phyloP scores from a whole-genome alignment of 2,888 invertebrate species.

The Apotomis turbidana region DNA sequence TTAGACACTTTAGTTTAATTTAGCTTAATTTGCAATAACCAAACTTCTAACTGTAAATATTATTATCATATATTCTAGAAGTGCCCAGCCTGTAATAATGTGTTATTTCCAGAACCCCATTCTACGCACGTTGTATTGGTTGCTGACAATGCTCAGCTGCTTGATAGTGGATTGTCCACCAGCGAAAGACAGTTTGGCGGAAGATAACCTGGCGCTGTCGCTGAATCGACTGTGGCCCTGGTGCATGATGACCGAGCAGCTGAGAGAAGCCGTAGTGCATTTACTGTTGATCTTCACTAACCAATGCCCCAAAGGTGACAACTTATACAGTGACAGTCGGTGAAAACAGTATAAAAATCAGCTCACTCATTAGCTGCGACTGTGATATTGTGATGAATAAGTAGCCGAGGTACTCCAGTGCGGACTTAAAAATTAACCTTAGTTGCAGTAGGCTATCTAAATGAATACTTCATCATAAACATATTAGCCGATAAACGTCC shows the following conservation, averaged over 20 bases:
- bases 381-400: constrained; percentile 86
- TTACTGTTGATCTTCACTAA: constrained; percentile 86
- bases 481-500: too few species aligned
- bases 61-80: background rate
- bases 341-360: constrained; percentile 61
- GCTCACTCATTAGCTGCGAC: constrained; percentile 86
- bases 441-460: too few species aligned
- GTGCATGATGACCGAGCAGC: constrained; percentile 83
- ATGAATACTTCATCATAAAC: too few species aligned
- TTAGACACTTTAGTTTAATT: too few species aligned
- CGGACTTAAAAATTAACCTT: too few species aligned
- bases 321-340: constrained; percentile 56
- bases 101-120: constrained; percentile 71
- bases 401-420: constrained; percentile 63
- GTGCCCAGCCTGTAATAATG: background rate
- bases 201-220: constrained; percentile 82
- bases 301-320: constrained; percentile 78
- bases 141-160: constrained; percentile 84
- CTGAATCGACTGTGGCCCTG: constrained; percentile 87
- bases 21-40: too few species aligned
- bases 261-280: constrained; percentile 81
- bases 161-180: constrained; percentile 80
- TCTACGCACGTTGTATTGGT: constrained; percentile 82
- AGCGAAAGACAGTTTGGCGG: constrained; percentile 83
- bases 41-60: background rate